Evolutionary conservation across 2,888 invertebrate species (phyloP).

Genomic region (Cremastinae sp.): DNA sequence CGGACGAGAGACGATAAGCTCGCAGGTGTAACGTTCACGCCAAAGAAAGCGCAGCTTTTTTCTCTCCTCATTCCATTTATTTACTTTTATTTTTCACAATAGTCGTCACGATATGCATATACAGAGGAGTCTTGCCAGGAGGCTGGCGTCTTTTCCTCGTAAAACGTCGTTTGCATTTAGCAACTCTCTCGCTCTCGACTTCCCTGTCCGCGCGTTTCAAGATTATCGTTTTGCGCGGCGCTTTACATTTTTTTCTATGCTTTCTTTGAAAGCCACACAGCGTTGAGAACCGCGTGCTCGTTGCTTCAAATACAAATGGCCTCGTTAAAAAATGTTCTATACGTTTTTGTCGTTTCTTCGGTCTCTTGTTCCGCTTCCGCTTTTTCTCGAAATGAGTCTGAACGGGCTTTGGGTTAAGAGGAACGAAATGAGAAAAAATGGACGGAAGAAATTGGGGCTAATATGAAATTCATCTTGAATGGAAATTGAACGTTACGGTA

Average conservation of each 20-base stretch:
- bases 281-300: neutral
- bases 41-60: neutral
- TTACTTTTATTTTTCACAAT: neutral
- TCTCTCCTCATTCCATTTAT: neutral
- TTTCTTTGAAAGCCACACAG: neutral
- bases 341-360: neutral
- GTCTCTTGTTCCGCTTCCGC: no score
- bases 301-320: conserved; percentile 19
- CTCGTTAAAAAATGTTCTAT: neutral
- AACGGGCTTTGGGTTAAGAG: no score
- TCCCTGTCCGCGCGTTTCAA: neutral
- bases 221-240: conserved; percentile 10
- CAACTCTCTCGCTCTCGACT: neutral
- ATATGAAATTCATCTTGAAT: no score
- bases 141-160: neutral
- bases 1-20: conserved; percentile 9
- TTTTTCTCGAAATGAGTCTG: no score
- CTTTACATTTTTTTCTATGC: no score
- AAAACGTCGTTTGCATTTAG: neutral
- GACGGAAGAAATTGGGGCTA: no score
- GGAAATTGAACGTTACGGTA: no score
- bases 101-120: neutral
- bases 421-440: no score
- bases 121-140: no score
- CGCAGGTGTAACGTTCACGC: conserved; percentile 22